These are phyloP conservation scores for Engystomops pustulosus DNA, from an alignment of 2,113 vertebrate genomes.

Conservation along the genomic window DNA sequence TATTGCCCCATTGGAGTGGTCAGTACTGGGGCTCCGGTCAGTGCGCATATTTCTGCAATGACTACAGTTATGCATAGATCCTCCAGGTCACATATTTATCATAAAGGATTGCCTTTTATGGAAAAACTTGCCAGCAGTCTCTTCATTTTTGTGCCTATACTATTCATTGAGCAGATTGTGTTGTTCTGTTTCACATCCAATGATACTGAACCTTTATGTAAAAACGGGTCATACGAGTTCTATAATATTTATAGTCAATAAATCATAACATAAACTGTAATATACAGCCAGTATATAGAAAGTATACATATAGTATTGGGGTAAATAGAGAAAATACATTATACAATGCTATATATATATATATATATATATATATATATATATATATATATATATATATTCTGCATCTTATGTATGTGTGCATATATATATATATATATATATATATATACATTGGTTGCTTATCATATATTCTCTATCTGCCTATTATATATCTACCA, in stretches of 20 bases:
- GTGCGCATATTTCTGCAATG: conserved; percentile 17
- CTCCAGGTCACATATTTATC: background rate
- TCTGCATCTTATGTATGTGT: too few relatives aligned
- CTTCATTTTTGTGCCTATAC: conserved; percentile 7
- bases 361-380: too few relatives aligned
- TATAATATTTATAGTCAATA: background rate
- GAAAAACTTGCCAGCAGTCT: background rate
- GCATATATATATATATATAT: too few relatives aligned
- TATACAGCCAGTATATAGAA: too few relatives aligned
- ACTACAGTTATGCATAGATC: conserved; percentile 6
- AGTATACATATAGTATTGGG: too few relatives aligned
- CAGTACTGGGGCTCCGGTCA: background rate
- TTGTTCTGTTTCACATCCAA: background rate
- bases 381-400: too few relatives aligned
- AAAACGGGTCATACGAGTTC: background rate
- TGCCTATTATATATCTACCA: too few relatives aligned
- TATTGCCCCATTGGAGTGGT: background rate
- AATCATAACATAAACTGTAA: background rate
- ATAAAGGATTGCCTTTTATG: conserved; percentile 33
- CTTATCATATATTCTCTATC: too few relatives aligned
- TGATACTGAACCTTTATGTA: background rate
- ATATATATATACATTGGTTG: too few relatives aligned
- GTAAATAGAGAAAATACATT: too few relatives aligned
- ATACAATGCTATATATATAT: too few relatives aligned
- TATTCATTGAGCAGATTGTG: background rate